Conservation (phyloP, 2,113 vertebrate species). For the Neotoma lepida region DNA sequence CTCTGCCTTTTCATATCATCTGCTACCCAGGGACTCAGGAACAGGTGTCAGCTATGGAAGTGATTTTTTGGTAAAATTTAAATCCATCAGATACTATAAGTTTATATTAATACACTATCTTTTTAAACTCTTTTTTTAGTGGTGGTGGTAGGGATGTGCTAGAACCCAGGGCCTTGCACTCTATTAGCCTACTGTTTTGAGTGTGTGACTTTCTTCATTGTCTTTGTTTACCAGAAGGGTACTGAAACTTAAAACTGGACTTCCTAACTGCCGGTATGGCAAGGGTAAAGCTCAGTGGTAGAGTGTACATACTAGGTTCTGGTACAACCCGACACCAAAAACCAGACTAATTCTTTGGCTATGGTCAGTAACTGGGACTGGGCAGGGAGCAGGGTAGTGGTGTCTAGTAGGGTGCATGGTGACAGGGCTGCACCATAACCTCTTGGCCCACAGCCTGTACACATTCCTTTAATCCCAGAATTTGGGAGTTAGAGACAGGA, state of each 20-base stretch:
- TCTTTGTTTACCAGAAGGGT: background rate
- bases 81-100: background rate
- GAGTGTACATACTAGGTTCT: background rate
- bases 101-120: background rate
- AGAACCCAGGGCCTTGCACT: background rate
- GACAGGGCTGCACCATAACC: background rate
- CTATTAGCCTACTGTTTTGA: background rate
- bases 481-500: background rate
- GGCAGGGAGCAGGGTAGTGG: background rate
- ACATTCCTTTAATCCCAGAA: background rate
- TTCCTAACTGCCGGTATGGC: background rate
- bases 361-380: background rate
- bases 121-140: background rate
- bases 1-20: background rate
- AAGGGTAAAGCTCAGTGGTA: background rate
- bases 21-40: background rate
- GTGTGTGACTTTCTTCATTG: background rate
- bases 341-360: background rate
- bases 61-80: conserved; percentile 15
- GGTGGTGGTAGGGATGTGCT: background rate
- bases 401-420: background rate
- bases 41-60: background rate
- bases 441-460: background rate
- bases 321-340: background rate
- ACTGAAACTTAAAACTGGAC: background rate